These are phyloP conservation scores for Nymphalis urticae DNA, from an alignment of 2,888 invertebrate genomes.

Conservation along the genomic window DNA sequence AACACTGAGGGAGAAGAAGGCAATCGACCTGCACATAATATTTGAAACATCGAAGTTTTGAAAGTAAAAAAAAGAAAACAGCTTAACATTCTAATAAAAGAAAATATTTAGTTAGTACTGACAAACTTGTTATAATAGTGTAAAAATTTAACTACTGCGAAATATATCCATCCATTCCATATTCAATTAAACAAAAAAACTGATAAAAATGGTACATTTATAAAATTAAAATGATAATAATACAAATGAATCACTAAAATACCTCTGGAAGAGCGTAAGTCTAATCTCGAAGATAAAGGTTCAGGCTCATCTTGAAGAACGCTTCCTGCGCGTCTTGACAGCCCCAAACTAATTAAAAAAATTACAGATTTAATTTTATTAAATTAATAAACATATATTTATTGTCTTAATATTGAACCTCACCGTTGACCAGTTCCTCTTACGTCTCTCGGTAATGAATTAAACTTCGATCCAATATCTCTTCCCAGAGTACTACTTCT, in stretches of 20 bases:
- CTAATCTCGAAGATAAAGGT: conserved; percentile 73
- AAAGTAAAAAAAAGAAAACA: background rate
- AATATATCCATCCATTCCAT: too few relatives aligned
- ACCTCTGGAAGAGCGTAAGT: conserved; percentile 80
- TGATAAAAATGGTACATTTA: too few relatives aligned
- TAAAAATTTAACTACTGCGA: too few relatives aligned
- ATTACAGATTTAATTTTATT: background rate
- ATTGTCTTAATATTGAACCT: conserved; percentile 35
- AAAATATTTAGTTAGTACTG: too few relatives aligned
- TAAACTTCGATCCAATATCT: conserved; percentile 86
- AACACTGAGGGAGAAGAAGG: conserved; percentile 84
- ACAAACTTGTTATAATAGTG: too few relatives aligned
- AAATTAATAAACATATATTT: background rate
- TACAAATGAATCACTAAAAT: conserved; percentile 3
- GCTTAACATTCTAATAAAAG: too few relatives aligned
- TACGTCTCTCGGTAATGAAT: conserved; percentile 86
- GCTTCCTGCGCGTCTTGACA: conserved; percentile 71
- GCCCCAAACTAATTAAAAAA: conserved; percentile 57
- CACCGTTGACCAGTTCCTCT: conserved; percentile 83
- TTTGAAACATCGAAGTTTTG: conserved; percentile 4
- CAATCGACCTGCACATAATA: conserved; percentile 60
- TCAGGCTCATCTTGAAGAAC: conserved; percentile 76
- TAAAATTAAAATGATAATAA: too few relatives aligned
- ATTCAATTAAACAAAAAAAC: too few relatives aligned
- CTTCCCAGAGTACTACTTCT: conserved; percentile 78